phyloP scores from a whole-genome alignment of 2,113 vertebrate species.

The Poeciliopsis turrubarensis region DNA sequence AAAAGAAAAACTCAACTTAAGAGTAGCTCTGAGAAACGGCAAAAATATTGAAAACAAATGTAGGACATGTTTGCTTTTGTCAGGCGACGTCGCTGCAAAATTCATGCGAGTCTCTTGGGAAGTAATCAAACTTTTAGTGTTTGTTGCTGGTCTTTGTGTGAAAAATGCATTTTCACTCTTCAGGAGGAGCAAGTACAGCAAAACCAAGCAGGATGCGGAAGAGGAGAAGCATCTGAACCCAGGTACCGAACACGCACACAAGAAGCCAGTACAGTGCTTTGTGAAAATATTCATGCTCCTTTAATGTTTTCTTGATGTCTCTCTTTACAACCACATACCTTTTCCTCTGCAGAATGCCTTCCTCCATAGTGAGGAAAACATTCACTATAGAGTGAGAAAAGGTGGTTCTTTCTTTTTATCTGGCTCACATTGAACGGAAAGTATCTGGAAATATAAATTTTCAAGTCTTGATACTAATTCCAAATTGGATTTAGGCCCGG shows the following conservation, averaged over 20 bases:
- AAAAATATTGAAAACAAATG: conserved; percentile 20
- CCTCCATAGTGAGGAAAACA: background rate
- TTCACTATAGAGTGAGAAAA: too few relatives aligned
- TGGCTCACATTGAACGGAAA: background rate
- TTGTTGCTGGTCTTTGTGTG: background rate
- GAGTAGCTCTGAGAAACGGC: background rate
- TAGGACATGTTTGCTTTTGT: background rate
- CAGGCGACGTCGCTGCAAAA: conserved; percentile 7
- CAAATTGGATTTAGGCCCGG: too few relatives aligned
- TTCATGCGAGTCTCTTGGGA: conserved; percentile 1
- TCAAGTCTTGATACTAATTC: background rate
- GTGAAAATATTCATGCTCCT: background rate
- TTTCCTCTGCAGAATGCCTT: background rate
- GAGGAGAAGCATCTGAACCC: conserved; percentile 98
- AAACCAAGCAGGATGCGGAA: conserved; percentile 96
- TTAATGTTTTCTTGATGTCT: background rate
- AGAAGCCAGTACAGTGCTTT: background rate
- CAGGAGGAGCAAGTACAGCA: conserved; percentile 97
- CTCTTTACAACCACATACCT: background rate
- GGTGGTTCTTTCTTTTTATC: background rate
- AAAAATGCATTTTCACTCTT: conserved; percentile 40
- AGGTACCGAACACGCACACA: conserved; percentile 81
- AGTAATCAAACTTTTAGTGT: background rate
- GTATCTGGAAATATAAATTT: background rate
- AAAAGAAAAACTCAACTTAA: conserved; percentile 26